phyloP scores from a whole-genome alignment of 2,113 vertebrate species.

The Pluvialis apricaria region DNA sequence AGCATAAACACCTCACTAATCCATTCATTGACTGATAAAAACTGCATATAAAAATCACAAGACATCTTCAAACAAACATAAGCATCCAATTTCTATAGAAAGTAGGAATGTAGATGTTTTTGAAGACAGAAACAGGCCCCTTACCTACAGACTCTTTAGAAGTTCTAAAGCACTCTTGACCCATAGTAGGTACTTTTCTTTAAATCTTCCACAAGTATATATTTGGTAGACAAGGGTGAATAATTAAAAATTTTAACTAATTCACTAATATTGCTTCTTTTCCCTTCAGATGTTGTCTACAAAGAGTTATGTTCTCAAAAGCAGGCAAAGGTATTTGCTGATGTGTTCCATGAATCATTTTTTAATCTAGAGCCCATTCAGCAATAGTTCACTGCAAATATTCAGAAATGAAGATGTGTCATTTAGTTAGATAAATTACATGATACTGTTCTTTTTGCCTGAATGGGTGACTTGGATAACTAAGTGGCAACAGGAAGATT shows the following conservation, averaged over 20 bases:
- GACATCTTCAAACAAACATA: background rate
- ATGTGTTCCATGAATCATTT: background rate
- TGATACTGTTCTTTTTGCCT: background rate
- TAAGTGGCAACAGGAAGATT: background rate
- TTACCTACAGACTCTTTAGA: background rate
- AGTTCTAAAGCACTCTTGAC: background rate
- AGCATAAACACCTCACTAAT: background rate
- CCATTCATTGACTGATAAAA: background rate
- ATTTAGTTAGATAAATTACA: background rate
- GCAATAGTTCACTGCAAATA: background rate
- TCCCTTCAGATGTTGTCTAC: background rate
- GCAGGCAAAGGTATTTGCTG: background rate
- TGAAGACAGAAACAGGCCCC: background rate
- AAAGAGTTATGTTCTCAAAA: background rate
- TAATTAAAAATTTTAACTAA: background rate
- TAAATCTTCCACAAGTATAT: background rate
- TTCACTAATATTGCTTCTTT: background rate
- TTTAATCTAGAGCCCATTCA: background rate
- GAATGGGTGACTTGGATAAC: background rate
- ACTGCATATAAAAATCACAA: background rate
- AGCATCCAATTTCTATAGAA: background rate
- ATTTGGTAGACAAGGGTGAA: background rate
- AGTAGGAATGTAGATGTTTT: background rate
- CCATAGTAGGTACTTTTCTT: rapidly evolving
- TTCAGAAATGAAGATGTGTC: background rate